These are phyloP conservation scores for Prinia subflava DNA, from an alignment of 2,113 vertebrate species.

Conservation along the genomic window DNA sequence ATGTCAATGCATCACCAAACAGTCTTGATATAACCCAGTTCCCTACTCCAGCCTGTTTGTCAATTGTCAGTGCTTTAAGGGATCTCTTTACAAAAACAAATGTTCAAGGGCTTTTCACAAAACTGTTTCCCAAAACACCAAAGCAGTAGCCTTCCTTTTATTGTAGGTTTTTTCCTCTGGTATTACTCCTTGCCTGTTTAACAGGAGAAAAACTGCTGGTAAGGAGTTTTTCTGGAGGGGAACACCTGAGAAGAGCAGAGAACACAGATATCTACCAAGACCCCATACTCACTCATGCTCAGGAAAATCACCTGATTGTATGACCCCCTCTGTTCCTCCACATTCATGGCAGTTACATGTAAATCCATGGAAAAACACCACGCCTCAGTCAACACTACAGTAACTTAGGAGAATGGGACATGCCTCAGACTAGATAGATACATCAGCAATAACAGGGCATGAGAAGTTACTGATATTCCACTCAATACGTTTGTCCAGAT, in stretches of 20 bases:
- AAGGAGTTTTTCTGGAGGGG: not conserved
- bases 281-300: not conserved
- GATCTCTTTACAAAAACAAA: not conserved
- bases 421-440: not conserved
- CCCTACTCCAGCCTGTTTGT: not conserved
- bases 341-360: not conserved
- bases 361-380: not conserved
- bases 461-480: not conserved
- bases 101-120: not conserved
- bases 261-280: not conserved
- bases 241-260: not conserved
- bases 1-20: constrained; percentile 40
- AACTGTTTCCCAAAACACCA: not conserved
- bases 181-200: not conserved
- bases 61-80: not conserved
- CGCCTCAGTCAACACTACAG: not conserved
- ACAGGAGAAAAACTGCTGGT: not conserved
- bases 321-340: not conserved
- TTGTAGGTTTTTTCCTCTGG: not conserved
- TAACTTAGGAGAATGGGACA: not conserved
- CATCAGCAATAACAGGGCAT: not conserved
- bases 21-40: not conserved
- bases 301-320: not conserved
- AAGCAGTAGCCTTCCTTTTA: not conserved
- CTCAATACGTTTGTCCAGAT: not conserved